Percentiles rank a stretch among this genome's conserved stretches.
Conservation (phyloP, 2,888 invertebrate species). For the Cheilosia grossa region DNA sequence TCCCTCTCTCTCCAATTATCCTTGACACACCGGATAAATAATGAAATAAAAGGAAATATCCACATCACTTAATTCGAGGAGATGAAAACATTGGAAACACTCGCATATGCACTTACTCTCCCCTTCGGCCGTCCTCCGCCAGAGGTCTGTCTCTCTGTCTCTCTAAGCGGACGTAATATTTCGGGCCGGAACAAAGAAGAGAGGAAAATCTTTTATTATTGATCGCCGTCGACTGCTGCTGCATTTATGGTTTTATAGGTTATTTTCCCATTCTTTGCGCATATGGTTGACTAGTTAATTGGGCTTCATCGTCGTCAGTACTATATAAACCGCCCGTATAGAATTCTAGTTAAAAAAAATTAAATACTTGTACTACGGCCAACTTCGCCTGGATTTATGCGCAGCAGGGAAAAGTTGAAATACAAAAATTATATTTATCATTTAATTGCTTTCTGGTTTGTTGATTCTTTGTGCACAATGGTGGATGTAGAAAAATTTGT, state of each 20-base stretch:
- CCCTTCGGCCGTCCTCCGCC: not conserved
- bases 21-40: slow-evolving; percentile 58
- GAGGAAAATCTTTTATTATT: slow-evolving; percentile 42
- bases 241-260: slow-evolving; percentile 27
- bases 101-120: slow-evolving; percentile 8
- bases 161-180: not conserved
- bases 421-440: slow-evolving; percentile 50
- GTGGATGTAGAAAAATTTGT: not conserved
- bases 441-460: slow-evolving; percentile 57
- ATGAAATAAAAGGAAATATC: slow-evolving; percentile 44
- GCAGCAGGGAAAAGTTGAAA: slow-evolving; percentile 41
- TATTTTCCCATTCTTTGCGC: slow-evolving; percentile 46
- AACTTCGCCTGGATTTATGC: slow-evolving; percentile 5
- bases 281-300: slow-evolving; percentile 61
- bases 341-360: slow-evolving; percentile 2
- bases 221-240: slow-evolving; percentile 28
- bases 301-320: slow-evolving; percentile 49
- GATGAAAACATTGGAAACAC: slow-evolving; percentile 35
- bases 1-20: slow-evolving; percentile 46
- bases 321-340: slow-evolving; percentile 7
- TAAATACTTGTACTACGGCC: not conserved
- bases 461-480: slow-evolving; percentile 27
- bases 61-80: slow-evolving; percentile 56
- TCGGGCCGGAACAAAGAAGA: not conserved
- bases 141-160: not conserved